Evolutionary conservation across 2,113 vertebrate genomes (phyloP), one percentile per base, ranked within the genome.

Genomic region (Coryphaenoides rupestris): DNA sequence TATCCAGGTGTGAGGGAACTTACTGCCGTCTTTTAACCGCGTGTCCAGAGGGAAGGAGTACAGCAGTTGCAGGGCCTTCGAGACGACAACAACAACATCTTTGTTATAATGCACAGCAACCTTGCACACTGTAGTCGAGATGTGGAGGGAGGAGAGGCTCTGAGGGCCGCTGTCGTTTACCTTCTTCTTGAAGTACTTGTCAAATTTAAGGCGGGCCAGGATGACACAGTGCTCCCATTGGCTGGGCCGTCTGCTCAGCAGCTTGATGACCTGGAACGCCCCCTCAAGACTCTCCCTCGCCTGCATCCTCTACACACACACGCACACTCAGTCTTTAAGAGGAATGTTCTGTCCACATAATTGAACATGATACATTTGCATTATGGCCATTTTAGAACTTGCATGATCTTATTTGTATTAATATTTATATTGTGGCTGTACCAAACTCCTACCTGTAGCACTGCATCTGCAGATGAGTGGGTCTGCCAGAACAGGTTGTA

Each of bases 161-260:
- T 19, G 19, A 50, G 15, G 45, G 22, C 17, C 22, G 13, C 24
- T n/a, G n/a, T 54, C 12, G 21, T 76, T 72, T 86, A 98, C 97
- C 95, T 99, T 99, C 88, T 93, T 96, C 78, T 93, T 97, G 85
- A 98, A 99, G 85, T 99, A 99, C 68, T 99, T 99, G 75, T 99
- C 96, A 81, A 99, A 99, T 79, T 99, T 99, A 69, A 95, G 82
- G 87, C 96, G 95, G 74, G 94, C 95, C 62, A 96, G 70, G 60
- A 90, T 65, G 60, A 99, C 79, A 81, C 97, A 99, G 0, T 98
- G 93, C 33, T 87, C 82, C 96, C 95, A 98, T 55, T 74, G 91
- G 71, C 88, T 90, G 2, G 96, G 97, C 84, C 95, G 93, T 84
- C 92, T 91, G 81, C 90, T 95, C 21, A 99, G 90, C 69, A 94